Base-by-base conservation (phyloP, 2,797 vertebrate genomes). In the Smutsia gigantea region DNA sequence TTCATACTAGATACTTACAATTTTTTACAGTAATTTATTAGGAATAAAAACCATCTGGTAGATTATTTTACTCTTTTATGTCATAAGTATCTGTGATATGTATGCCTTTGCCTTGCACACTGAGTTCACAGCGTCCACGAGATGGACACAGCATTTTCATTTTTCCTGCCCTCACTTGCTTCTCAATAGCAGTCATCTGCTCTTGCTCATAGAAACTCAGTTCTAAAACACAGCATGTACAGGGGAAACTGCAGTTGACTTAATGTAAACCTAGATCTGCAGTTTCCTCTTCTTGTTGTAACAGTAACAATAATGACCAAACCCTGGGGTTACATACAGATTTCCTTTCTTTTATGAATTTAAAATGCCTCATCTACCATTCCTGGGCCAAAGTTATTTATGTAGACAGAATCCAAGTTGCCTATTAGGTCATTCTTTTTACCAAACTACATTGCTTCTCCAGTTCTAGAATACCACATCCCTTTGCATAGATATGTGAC, bases 211-310 rank as follows among this genome's bases (percentile, higher is more conserved):
- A 29, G 74, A 81, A 74, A 13, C 72, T 78, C 61, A 13, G 39
- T 14, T 42, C 25, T 2, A 51, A 34, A 39, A 34, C 31, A 64
- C 49, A 81, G 75, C 75, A 49, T 34, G 19, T 57, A 53, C 57
- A 82, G 86, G 96, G 94, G 97, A 96, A 97, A 34, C 72, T 61
- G 31, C 89, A 87, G 37, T 71, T 95, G 39, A 78, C 74, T 74
- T 77, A 64, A 11, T 15, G 23, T 77, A 97, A 96, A 92, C 69
- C 19, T 39, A 51, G 37, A 39, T 71, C 59, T 69, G 10, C 85
- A 7, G 29, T 88, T 93, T 93, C 95, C 91, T 94, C n/a, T 55
- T 69, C 93, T 96, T 86, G 57, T 86, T 91, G 29, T 11, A 90
- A 86, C 25, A 92, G 53, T 79, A 68, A 55, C 29, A 94, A 53